Conservation (phyloP, 1,140 invertebrate species). For the Drosophila mauritiana region DNA sequence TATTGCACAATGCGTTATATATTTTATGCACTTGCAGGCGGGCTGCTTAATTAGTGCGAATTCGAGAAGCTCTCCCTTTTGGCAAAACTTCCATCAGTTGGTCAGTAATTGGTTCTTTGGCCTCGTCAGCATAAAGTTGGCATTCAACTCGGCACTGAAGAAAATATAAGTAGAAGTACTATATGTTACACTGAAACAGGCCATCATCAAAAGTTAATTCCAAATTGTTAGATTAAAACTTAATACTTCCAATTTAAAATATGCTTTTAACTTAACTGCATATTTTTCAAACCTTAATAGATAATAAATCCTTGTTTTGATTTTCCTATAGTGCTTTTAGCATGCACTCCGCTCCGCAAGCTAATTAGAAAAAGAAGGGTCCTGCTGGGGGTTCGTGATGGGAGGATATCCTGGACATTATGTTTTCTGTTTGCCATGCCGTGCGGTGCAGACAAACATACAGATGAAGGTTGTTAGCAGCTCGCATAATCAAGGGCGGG, state of each 20-base stretch:
- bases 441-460: slow-evolving; percentile 35
- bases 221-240: no score
- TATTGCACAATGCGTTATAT: slow-evolving; percentile 18
- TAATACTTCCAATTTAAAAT: no score
- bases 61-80: slow-evolving; percentile 33
- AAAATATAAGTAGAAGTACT: not conserved
- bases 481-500: slow-evolving; percentile 59
- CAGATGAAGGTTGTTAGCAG: slow-evolving; percentile 27
- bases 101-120: slow-evolving; percentile 29
- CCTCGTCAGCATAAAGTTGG: slow-evolving; percentile 29
- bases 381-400: slow-evolving; percentile 27
- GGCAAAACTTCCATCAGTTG: slow-evolving; percentile 36
- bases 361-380: slow-evolving; percentile 58
- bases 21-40: slow-evolving; percentile 52
- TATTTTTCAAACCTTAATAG: not conserved
- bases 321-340: slow-evolving; percentile 11
- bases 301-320: not conserved
- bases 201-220: no score
- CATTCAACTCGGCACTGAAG: not conserved
- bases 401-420: slow-evolving; percentile 60
- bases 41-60: slow-evolving; percentile 54
- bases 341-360: slow-evolving; percentile 8
- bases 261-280: not conserved
- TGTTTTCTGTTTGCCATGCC: slow-evolving; percentile 56
- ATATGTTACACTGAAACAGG: not conserved